Evolutionary conservation across 2,797 vertebrate species (phyloP).

Genomic region (Chaenodraco wilsoni): DNA sequence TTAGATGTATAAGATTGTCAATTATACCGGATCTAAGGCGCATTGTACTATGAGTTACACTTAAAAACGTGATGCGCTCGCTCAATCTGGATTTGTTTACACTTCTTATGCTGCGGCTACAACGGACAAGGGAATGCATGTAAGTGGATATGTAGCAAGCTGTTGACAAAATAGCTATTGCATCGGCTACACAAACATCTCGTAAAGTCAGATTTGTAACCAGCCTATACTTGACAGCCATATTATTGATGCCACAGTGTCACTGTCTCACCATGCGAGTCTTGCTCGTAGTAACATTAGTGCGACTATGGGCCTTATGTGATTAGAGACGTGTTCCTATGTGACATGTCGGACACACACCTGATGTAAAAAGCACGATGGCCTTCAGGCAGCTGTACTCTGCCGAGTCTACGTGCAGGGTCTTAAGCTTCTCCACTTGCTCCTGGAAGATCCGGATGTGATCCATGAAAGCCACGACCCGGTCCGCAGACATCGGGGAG

Average conservation of each 20-base stretch:
- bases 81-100: slow-evolving; percentile 74
- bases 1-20: slow-evolving; percentile 20
- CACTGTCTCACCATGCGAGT: slow-evolving; percentile 36
- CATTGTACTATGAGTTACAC: slow-evolving; percentile 14
- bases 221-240: slow-evolving; percentile 61
- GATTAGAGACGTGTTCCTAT: slow-evolving; percentile 43
- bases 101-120: slow-evolving; percentile 63
- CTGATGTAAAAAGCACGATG: slow-evolving; percentile 99
- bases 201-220: slow-evolving; percentile 68
- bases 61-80: slow-evolving; percentile 59
- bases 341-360: slow-evolving; percentile 84
- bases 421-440: slow-evolving; percentile 99
- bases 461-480: slow-evolving; percentile 99
- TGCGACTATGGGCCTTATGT: slow-evolving; percentile 62
- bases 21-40: slow-evolving; percentile 30
- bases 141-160: slow-evolving; percentile 73
- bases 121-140: slow-evolving; percentile 73
- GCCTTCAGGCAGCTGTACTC: slow-evolving; percentile 99
- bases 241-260: slow-evolving; percentile 47
- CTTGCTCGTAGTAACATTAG: slow-evolving; percentile 29
- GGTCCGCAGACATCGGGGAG: slow-evolving; percentile 97
- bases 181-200: slow-evolving; percentile 67
- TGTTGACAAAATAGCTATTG: slow-evolving; percentile 70
- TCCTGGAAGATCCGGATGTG: slow-evolving; percentile 99
- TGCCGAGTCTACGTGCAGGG: slow-evolving; percentile 97